Conservation (phyloP, 2,888 invertebrate species). For the Caenorhabditis sinica region DNA sequence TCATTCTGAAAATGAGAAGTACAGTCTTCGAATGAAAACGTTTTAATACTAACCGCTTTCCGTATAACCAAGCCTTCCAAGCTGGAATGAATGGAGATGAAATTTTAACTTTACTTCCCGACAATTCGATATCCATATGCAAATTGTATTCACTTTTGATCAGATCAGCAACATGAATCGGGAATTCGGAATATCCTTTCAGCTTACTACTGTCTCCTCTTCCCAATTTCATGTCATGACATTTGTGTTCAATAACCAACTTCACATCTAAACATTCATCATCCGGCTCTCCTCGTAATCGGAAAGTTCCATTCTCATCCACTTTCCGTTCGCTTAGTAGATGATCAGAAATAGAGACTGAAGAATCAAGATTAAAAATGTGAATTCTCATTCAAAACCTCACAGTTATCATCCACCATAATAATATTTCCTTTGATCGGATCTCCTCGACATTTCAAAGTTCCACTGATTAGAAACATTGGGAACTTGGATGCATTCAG, state of each 20-base stretch:
- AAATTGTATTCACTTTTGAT: conserved; percentile 24
- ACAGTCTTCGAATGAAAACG: background rate
- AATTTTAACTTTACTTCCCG: background rate
- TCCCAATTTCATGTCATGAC: conserved; percentile 25
- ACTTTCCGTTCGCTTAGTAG: conserved; percentile 29
- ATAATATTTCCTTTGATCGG: conserved; percentile 41
- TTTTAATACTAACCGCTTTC: conserved; percentile 16
- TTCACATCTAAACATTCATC: conserved; percentile 43
- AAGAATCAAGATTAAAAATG: background rate
- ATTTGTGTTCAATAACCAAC: conserved; percentile 33
- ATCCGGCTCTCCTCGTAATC: conserved; percentile 25
- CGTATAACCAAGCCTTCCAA: conserved; percentile 38
- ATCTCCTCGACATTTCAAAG: conserved; percentile 25
- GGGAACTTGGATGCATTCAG: conserved; percentile 22
- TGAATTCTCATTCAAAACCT: background rate
- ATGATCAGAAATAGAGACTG: conserved; percentile 35
- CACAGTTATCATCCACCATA: conserved; percentile 48
- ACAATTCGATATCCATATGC: conserved; percentile 41
- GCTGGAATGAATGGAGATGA: conserved; percentile 15
- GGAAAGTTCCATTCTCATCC: conserved; percentile 21
- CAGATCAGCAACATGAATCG: conserved; percentile 19
- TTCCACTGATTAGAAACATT: conserved; percentile 25
- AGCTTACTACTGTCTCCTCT: conserved; percentile 23
- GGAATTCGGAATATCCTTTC: conserved; percentile 22
- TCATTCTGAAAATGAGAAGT: conserved; percentile 15